A percentile compares a stretch with the other conserved stretches of the same genome.
Conservation (phyloP, 2,888 invertebrate genomes). For the Tiliacea aurago region DNA sequence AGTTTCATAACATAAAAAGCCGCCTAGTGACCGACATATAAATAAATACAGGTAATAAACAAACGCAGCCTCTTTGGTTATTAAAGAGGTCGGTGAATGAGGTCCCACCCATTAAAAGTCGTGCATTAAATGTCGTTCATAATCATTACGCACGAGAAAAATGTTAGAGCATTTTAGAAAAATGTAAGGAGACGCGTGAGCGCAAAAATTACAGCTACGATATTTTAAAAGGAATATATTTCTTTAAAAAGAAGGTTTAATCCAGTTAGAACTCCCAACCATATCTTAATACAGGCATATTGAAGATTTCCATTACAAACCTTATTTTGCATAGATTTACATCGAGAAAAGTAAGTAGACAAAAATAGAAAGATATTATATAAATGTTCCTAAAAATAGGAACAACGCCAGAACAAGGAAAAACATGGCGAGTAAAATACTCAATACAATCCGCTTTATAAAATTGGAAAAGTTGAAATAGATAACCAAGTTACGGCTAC, state of each 20-base stretch:
- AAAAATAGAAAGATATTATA: not conserved
- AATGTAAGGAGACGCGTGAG: slow-evolving; percentile 52
- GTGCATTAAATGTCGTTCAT: slow-evolving; percentile 71
- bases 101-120: slow-evolving; percentile 70
- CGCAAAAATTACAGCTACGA: not conserved
- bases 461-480: slow-evolving; percentile 27
- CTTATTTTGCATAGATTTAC: not conserved
- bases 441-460: slow-evolving; percentile 2
- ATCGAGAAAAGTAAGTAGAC: not conserved
- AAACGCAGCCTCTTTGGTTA: slow-evolving; percentile 60
- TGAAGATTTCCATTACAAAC: not conserved
- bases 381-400: not conserved
- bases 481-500: slow-evolving; percentile 19
- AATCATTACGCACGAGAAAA: slow-evolving; percentile 72
- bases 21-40: slow-evolving; percentile 45
- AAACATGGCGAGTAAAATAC: not conserved
- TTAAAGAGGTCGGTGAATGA: slow-evolving; percentile 71
- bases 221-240: not conserved
- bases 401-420: not conserved
- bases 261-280: not conserved
- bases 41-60: slow-evolving; percentile 63
- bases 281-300: not conserved
- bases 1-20: slow-evolving; percentile 41
- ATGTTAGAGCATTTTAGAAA: slow-evolving; percentile 67
- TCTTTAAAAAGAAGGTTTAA: not conserved